phyloP scores from a whole-genome alignment of 2,888 invertebrate species.

The Agrilus mali region DNA sequence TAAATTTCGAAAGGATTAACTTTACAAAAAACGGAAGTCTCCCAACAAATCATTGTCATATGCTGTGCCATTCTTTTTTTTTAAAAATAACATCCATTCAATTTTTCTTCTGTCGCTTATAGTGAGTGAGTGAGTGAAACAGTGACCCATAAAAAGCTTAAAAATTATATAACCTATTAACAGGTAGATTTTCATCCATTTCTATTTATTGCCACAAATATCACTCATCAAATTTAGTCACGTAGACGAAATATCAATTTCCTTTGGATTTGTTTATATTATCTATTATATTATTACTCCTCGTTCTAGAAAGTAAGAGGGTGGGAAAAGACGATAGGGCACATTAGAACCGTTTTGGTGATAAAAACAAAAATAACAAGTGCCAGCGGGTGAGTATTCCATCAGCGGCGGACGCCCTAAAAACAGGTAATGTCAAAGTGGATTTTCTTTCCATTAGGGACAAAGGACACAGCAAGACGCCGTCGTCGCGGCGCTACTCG shows the following conservation, averaged over 20 bases:
- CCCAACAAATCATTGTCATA: too few species aligned
- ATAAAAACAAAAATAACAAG: too few species aligned
- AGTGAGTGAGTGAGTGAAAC: too few species aligned
- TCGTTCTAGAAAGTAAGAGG: conserved; percentile 6
- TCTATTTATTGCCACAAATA: too few species aligned
- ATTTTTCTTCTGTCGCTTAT: too few species aligned
- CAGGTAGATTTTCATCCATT: too few species aligned
- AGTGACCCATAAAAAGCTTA: too few species aligned
- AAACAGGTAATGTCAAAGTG: conserved; percentile 21
- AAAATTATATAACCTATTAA: too few species aligned
- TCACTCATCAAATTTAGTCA: too few species aligned
- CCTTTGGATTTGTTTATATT: conserved; percentile 6
- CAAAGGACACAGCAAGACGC: conserved; percentile 20
- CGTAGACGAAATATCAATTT: too few species aligned
- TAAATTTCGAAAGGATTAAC: too few species aligned
- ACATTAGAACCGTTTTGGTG: conserved; percentile 16
- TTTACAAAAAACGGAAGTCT: too few species aligned
- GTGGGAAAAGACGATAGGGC: conserved; percentile 13
- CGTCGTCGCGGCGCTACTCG: conserved; percentile 15
- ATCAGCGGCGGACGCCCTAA: conserved; percentile 22
- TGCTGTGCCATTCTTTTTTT: conserved; percentile 12
- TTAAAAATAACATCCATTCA: neutral
- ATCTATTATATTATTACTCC: conserved; percentile 36
- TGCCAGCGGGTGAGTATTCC: conserved; percentile 10
- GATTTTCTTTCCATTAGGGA: conserved; percentile 22